Conservation (phyloP, 2,888 invertebrate genomes). For the Amitus sp. region DNA sequence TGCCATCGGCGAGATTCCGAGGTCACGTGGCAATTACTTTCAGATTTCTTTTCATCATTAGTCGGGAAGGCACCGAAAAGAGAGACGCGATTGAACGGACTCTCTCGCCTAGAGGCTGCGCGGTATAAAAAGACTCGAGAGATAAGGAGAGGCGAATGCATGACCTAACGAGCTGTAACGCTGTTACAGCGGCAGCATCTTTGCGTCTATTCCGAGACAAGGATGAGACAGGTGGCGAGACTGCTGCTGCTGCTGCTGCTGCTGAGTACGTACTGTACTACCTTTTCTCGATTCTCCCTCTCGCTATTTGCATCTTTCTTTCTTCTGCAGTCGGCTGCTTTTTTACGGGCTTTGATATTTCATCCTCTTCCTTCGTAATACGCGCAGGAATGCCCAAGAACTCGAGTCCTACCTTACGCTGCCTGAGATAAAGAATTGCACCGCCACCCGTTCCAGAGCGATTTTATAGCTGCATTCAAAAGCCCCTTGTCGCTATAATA, state of each 20-base stretch:
- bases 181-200: slow-evolving; percentile 39
- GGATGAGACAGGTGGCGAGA: slow-evolving; percentile 59
- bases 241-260: too few relatives aligned
- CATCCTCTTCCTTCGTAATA: slow-evolving; percentile 29
- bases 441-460: slow-evolving; percentile 20
- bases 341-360: slow-evolving; percentile 15
- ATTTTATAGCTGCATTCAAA: slow-evolving; percentile 14
- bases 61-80: slow-evolving; percentile 30
- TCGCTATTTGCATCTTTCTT: slow-evolving; percentile 35
- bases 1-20: too few relatives aligned
- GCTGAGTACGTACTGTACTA: slow-evolving; percentile 26
- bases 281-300: slow-evolving; percentile 20
- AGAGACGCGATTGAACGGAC: slow-evolving; percentile 29
- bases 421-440: slow-evolving; percentile 32
- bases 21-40: slow-evolving; percentile 45
- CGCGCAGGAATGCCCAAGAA: slow-evolving; percentile 40
- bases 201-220: slow-evolving; percentile 60
- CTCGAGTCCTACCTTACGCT: slow-evolving; percentile 9
- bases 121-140: too few relatives aligned
- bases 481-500: slow-evolving; percentile 16
- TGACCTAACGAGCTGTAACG: slow-evolving; percentile 44
- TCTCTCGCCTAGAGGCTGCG: slow-evolving; percentile 26
- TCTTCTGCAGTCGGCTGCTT: slow-evolving; percentile 11
- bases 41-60: slow-evolving; percentile 50
- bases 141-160: slow-evolving; percentile 30